Base-by-base conservation (phyloP, 1,140 invertebrate genomes). In the Drosophila gunungcola region DNA sequence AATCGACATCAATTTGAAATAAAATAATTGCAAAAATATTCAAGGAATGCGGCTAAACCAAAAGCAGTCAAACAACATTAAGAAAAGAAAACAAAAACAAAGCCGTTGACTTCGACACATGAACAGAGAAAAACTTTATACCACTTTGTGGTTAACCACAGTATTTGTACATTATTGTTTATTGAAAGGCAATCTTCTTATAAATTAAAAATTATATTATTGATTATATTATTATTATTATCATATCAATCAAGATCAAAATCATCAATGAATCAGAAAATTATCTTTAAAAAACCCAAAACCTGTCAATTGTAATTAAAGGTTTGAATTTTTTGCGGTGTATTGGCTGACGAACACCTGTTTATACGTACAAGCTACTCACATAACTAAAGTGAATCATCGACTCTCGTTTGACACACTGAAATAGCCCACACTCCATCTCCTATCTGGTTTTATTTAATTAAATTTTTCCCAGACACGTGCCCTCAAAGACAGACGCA, bases 11-110 rank as follows among this genome's bases (percentile, higher is more conserved):
- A 61, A 78, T 83, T 78, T 78, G 39, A 72, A 46, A 75, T 38
- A 56, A 70, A 83, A 80, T 79, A 61, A 84, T 75, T 74, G 80
- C 60, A 80, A 83, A 83, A 75, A 75, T 70, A 86, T 86, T 73
- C 70, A 51, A 53, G 83, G 82, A 86, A 86, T 86, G 82, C 54
- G 82, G 82, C 77, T 88, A 38, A 60, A 39, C 42, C 46, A 45
- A 77, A 68, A 68, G 73, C 51, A 60, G 73, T 76, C 62, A 77
- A 42, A 43, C 73, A 68, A 29, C 72, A 79, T 60, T 39, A 54
- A 41, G 32, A 60, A 63, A 39, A 48, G 16, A 29, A 69, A 48
- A 27, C n/a, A 16, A 41, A 39, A 32, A 68, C 25, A 58, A 70
- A 64, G 53, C 63, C 64, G 54, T 80, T 58, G 52, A 64, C 80